Percentiles rank a stretch among this genome's conserved stretches.
phyloP scores from a whole-genome alignment of 2,113 vertebrate genomes.

The Erythrocercus mccallii region DNA sequence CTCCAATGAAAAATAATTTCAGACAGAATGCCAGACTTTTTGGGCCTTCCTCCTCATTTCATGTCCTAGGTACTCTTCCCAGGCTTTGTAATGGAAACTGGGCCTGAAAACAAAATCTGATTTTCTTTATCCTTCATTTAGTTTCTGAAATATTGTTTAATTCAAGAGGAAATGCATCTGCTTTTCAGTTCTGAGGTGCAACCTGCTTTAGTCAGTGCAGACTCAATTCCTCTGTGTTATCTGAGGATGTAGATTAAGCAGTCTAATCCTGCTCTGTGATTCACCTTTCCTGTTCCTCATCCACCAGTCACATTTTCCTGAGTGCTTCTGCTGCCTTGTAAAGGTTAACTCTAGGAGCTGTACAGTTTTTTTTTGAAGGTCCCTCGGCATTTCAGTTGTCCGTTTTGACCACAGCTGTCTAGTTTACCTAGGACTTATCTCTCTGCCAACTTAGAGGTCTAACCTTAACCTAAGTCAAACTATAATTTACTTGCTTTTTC shows the following conservation, averaged over 20 bases:
- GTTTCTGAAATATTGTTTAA: neutral
- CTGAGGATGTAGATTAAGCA: neutral
- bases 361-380: neutral
- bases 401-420: constrained; percentile 8
- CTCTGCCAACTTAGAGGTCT: neutral
- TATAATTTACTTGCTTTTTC: constrained; percentile 33
- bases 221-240: neutral
- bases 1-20: neutral
- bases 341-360: neutral
- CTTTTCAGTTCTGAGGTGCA: neutral
- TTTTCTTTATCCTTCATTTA: neutral
- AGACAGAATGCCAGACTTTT: neutral
- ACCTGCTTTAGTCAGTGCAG: neutral
- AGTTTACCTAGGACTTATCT: constrained; percentile 27
- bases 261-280: neutral
- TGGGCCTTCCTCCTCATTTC: neutral
- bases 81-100: neutral
- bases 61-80: neutral
- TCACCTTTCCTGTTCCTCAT: neutral
- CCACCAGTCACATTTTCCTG: neutral
- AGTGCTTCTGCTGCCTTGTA: neutral
- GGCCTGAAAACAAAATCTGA: neutral
- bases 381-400: neutral
- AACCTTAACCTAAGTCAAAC: constrained; percentile 21
- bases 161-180: neutral